These are phyloP conservation scores for Cromileptes altivelis DNA, from an alignment of 2,113 vertebrate genomes.

Conservation along the genomic window DNA sequence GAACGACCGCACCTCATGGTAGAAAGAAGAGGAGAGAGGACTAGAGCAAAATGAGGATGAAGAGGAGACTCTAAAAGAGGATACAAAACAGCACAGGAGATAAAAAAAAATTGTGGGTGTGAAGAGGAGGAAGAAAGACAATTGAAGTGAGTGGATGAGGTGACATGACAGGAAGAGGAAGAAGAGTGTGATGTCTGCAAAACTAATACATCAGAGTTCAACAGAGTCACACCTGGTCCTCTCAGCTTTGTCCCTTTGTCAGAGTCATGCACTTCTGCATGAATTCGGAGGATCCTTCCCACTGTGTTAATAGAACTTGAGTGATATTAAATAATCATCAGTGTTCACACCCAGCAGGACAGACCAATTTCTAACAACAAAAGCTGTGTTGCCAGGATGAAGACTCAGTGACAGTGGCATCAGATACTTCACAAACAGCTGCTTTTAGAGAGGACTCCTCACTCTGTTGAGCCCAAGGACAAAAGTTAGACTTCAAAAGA, in stretches of 20 bases:
- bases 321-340: background rate
- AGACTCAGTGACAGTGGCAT: constrained; percentile 16
- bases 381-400: constrained; percentile 5
- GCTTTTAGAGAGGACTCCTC: constrained; percentile 3
- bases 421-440: constrained; percentile 2
- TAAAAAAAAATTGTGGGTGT: constrained; percentile 37
- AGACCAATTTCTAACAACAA: constrained; percentile 16
- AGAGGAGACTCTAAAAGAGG: constrained; percentile 38
- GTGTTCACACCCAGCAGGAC: constrained; percentile 5
- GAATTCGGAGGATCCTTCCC: constrained; percentile 24
- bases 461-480: background rate
- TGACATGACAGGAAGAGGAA: constrained; percentile 39
- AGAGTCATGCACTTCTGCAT: background rate
- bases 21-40: constrained; percentile 33
- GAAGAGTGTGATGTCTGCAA: constrained; percentile 42
- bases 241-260: constrained; percentile 3
- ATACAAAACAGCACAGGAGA: constrained; percentile 40
- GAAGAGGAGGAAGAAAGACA: constrained; percentile 41
- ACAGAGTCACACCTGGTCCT: constrained; percentile 25
- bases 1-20: constrained; percentile 21
- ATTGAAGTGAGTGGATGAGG: constrained; percentile 39
- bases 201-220: constrained; percentile 18
- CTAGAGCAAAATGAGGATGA: background rate
- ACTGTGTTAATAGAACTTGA: constrained; percentile 16
- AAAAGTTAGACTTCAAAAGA: constrained; percentile 4